Percentiles rank a stretch among this genome's conserved stretches.
Evolutionary conservation across 2,113 vertebrate genomes (phyloP).

Genomic region (Erinaceus europaeus): DNA sequence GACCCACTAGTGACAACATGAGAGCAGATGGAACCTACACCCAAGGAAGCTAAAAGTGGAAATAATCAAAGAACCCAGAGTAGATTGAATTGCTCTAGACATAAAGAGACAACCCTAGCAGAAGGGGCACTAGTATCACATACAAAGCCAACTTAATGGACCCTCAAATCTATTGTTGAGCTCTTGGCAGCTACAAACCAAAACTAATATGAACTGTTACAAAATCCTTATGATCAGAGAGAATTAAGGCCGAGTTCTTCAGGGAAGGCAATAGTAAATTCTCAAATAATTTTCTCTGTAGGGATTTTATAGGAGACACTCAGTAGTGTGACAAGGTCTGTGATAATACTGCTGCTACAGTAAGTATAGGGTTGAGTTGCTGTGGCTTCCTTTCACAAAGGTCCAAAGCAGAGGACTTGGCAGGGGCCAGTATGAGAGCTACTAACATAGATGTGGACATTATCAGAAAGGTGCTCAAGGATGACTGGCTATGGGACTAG

Average conservation of each 20-base stretch:
- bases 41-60: not conserved
- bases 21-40: not conserved
- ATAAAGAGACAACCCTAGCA: slow-evolving; percentile 2
- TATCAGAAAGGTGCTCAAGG: not conserved
- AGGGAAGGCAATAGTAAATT: slow-evolving; percentile 37
- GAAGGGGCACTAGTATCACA: not conserved
- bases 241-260: slow-evolving; percentile 46
- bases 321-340: not conserved
- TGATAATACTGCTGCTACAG: not conserved
- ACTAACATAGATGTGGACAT: not conserved
- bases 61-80: not conserved
- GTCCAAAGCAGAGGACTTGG: not conserved
- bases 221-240: slow-evolving; percentile 39
- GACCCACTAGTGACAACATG: not conserved
- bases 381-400: slow-evolving; percentile 22
- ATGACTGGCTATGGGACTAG: not conserved
- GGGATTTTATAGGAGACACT: not conserved
- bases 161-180: slow-evolving; percentile 1
- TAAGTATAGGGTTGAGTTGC: not conserved
- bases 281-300: slow-evolving; percentile 25
- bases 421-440: not conserved
- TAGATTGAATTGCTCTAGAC: not conserved
- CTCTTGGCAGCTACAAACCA: slow-evolving; percentile 13
- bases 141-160: slow-evolving; percentile 8
- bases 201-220: slow-evolving; percentile 57